Base-by-base conservation (phyloP, 1,140 invertebrate species). In the Brachionus rubens region DNA sequence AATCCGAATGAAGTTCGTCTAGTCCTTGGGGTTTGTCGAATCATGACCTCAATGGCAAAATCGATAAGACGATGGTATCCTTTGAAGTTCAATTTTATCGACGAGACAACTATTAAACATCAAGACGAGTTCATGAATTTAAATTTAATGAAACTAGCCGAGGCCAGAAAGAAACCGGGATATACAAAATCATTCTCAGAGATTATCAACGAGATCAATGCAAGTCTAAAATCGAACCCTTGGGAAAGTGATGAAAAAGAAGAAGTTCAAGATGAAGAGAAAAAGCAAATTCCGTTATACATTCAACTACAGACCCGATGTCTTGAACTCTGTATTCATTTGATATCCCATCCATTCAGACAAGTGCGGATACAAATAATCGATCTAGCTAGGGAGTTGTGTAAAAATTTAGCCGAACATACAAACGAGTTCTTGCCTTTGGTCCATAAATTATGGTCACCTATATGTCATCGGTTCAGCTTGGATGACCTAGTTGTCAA, bases 381-480 rank as follows among this genome's bases (percentile, higher is more conserved):
- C 14, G 68, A 72, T 30, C 47, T 72, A 46, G 46, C 40, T n/a
- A 36, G 26, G 24, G 43, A 72, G 41, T 41, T 72, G 26, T 41
- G 46, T 36, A 33, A 33, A 50, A 72, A 72, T 72, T 40, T 72
- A 21, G 43, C 46, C 46, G 46, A 72, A 54, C 21, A 72, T 33
- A 72, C 68, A 0, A 54, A 72, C 16, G 68, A 72, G 21, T 72
- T 72, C 30, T 40, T 72, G 24, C 68, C 68, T 2, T 41, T 72
- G 16, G 68, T 72, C 19, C 68, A 72, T 16, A 72, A 72, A 33
- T 24, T 72, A 3, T 72, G 68, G 68, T 36, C 46, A 26, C 68
- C 68, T 9, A 50, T 72, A 1, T 72, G 68, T 33, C 46, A 54
- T 12, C 21, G 68, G 28, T 72, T 72, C 41, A 54, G 46, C 24